Conservation (phyloP, 2,888 invertebrate genomes). For the Tetranychus piercei region DNA sequence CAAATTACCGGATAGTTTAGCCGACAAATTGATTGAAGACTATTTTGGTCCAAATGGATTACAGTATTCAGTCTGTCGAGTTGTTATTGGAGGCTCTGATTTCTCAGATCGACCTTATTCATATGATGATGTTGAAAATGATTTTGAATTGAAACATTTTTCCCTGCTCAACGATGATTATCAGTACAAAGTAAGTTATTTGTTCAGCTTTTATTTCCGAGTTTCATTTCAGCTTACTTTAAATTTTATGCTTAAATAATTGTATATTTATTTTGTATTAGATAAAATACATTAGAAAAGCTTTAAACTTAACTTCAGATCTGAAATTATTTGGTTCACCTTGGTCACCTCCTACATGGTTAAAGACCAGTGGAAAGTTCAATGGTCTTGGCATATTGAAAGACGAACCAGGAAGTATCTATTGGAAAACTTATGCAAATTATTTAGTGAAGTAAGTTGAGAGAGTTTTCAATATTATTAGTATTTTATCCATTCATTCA, state of each 20-base stretch:
- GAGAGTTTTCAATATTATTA: not conserved
- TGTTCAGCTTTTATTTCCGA: no score
- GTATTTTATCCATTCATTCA: not conserved
- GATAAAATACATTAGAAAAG: slow-evolving; percentile 35
- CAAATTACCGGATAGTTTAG: slow-evolving; percentile 40
- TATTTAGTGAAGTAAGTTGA: slow-evolving; percentile 48
- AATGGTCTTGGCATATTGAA: slow-evolving; percentile 35
- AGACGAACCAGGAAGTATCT: slow-evolving; percentile 32
- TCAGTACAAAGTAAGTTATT: slow-evolving; percentile 15
- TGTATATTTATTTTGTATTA: slow-evolving; percentile 23
- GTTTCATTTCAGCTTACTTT: no score
- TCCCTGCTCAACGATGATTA: slow-evolving; percentile 16
- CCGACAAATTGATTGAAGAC: slow-evolving; percentile 40
- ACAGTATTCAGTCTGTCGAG: slow-evolving; percentile 56
- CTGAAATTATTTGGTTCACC: slow-evolving; percentile 36
- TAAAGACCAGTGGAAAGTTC: slow-evolving; percentile 39
- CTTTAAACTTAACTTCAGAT: slow-evolving; percentile 26
- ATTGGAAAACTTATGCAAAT: slow-evolving; percentile 59
- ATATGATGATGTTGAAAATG: slow-evolving; percentile 46
- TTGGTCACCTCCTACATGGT: slow-evolving; percentile 42
- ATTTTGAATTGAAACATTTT: slow-evolving; percentile 19
- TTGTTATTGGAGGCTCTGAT: slow-evolving; percentile 68
- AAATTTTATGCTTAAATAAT: no score
- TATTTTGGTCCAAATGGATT: slow-evolving; percentile 34
- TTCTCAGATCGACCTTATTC: slow-evolving; percentile 65